phyloP scores from a whole-genome alignment of 1,140 invertebrate species.

The Leptopilina boulardi region DNA sequence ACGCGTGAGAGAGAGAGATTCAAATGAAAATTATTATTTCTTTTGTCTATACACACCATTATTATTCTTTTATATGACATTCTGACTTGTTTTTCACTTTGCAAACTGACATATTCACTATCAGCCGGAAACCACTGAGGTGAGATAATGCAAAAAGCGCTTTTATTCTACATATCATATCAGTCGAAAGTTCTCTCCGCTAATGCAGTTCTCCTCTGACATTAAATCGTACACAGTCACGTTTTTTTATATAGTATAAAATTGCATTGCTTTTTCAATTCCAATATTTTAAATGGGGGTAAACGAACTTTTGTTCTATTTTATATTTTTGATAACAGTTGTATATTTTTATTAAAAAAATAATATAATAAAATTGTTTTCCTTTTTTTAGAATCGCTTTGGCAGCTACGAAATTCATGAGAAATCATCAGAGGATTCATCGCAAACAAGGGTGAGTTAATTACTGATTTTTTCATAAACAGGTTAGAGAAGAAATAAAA shows the following conservation, averaged over 20 bases:
- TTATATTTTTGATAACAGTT: too few species aligned
- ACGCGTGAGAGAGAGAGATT: too few species aligned
- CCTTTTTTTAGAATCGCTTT: conserved; percentile 62
- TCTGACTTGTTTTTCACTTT: conserved; percentile 54
- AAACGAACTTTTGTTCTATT: neutral
- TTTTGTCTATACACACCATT: neutral
- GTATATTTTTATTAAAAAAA: too few species aligned
- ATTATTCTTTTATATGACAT: neutral
- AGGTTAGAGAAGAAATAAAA: neutral
- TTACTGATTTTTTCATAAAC: neutral
- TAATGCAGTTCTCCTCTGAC: too few species aligned
- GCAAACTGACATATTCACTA: conserved; percentile 60
- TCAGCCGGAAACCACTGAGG: conserved; percentile 70
- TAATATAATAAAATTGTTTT: too few species aligned
- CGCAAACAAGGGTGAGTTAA: conserved; percentile 65
- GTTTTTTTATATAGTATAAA: too few species aligned
- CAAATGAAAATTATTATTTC: neutral
- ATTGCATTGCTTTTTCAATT: too few species aligned
- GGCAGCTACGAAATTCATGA: conserved; percentile 58
- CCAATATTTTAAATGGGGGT: neutral
- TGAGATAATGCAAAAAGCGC: conserved; percentile 63
- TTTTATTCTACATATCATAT: conserved; percentile 46
- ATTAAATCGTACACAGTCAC: too few species aligned
- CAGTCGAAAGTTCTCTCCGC: conserved; percentile 35
- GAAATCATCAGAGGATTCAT: conserved; percentile 58